phyloP scores from a whole-genome alignment of 2,797 vertebrate species.

The Poeciliopsis turneri region DNA sequence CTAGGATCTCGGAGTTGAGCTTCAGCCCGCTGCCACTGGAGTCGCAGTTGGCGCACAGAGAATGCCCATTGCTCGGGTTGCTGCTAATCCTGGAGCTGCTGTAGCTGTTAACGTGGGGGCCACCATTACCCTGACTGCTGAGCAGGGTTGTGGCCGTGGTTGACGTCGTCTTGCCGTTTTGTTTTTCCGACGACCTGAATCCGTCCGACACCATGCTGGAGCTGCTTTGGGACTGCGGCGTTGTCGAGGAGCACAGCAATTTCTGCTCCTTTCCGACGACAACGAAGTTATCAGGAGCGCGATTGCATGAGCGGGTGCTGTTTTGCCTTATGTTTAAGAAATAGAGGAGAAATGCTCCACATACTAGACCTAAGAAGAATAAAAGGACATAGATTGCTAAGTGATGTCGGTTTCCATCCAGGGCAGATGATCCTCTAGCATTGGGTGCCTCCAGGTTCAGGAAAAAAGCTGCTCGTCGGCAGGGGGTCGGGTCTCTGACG shows the following conservation, averaged over 20 bases:
- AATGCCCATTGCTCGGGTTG: slow-evolving; percentile 64
- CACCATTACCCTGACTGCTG: slow-evolving; percentile 69
- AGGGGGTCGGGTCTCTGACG: slow-evolving; percentile 68
- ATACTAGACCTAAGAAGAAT: slow-evolving; percentile 59
- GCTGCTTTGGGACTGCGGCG: slow-evolving; percentile 86
- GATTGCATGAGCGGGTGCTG: slow-evolving; percentile 30
- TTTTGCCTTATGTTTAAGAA: slow-evolving; percentile 33
- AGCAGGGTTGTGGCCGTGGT: slow-evolving; percentile 62
- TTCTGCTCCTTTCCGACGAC: slow-evolving; percentile 78
- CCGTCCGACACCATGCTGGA: slow-evolving; percentile 83
- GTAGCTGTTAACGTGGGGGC: slow-evolving; percentile 73
- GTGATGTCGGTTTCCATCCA: slow-evolving; percentile 58
- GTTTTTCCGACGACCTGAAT: slow-evolving; percentile 80
- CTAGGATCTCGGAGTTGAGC: slow-evolving; percentile 64
- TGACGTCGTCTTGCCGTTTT: slow-evolving; percentile 77
- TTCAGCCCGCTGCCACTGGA: slow-evolving; percentile 57
- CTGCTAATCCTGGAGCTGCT: slow-evolving; percentile 41
- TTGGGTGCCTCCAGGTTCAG: slow-evolving; percentile 73
- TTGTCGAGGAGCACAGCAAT: slow-evolving; percentile 81
- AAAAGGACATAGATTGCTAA: slow-evolving; percentile 80
- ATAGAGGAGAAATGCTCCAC: slow-evolving; percentile 42
- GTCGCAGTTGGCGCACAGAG: slow-evolving; percentile 65
- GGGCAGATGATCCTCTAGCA: slow-evolving; percentile 26
- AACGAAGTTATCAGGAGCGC: slow-evolving; percentile 69
- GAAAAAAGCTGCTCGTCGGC: slow-evolving; percentile 79